These are phyloP conservation scores for Drosophila cardini DNA, from an alignment of 1,140 invertebrate species.

Conservation along the genomic window DNA sequence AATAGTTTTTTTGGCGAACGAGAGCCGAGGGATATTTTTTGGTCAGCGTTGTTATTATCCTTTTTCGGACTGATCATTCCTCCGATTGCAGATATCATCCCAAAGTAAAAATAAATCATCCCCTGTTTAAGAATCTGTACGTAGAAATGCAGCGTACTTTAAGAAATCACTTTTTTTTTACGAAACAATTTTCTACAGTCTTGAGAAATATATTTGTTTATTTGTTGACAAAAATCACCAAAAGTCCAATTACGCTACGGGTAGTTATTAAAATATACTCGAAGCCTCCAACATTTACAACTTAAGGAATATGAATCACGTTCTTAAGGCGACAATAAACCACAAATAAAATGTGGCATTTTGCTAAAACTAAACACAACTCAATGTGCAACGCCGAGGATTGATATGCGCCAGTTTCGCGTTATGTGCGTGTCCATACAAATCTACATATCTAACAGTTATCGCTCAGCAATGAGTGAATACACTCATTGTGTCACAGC, in stretches of 20 bases:
- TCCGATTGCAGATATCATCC: too few species aligned
- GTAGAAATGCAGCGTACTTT: too few species aligned
- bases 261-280: conserved; percentile 53
- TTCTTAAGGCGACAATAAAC: conserved; percentile 64
- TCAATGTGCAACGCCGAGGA: conserved; percentile 40
- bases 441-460: conserved; percentile 38
- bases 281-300: conserved; percentile 69
- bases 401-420: conserved; percentile 54
- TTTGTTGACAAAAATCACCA: conserved; percentile 66
- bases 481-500: conserved; percentile 35
- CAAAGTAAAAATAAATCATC: too few species aligned
- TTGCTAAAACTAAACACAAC: conserved; percentile 46
- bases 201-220: conserved; percentile 61
- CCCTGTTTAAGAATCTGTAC: too few species aligned
- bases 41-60: too few species aligned
- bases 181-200: conserved; percentile 49
- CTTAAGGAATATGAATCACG: conserved; percentile 74
- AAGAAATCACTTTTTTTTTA: not conserved
- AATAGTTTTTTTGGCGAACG: too few species aligned
- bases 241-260: conserved; percentile 51
- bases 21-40: too few species aligned
- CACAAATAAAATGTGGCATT: conserved; percentile 54
- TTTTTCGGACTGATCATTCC: too few species aligned
- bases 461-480: conserved; percentile 7
- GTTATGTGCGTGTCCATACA: conserved; percentile 45